phyloP scores from a whole-genome alignment of 2,888 invertebrate species.

The Subacronicta megacephala region DNA sequence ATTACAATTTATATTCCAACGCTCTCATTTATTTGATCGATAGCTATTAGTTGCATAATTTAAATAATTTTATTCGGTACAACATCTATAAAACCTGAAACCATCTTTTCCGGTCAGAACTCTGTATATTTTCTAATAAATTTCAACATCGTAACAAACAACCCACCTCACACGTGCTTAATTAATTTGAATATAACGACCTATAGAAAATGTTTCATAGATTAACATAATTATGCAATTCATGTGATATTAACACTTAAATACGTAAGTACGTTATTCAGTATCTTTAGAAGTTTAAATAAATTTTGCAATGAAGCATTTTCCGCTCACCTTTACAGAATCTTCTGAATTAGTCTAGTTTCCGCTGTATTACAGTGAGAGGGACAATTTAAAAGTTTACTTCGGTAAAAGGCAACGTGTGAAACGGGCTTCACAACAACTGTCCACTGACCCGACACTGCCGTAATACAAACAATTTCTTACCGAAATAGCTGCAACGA shows the following conservation, averaged over 20 bases:
- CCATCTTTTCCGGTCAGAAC: constrained; percentile 26
- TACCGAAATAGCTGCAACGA: constrained; percentile 84
- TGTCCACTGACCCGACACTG: constrained; percentile 61
- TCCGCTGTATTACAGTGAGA: constrained; percentile 6
- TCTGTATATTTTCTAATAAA: constrained; percentile 11
- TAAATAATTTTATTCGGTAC: constrained; percentile 36
- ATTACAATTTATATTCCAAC: constrained; percentile 24
- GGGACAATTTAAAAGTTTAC: constrained; percentile 21
- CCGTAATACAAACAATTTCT: constrained; percentile 85
- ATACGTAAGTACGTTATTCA: no score
- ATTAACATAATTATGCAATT: no score
- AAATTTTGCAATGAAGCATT: no score
- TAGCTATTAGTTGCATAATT: constrained; percentile 29
- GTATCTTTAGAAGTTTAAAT: no score
- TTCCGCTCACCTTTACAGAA: no score
- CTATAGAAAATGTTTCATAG: no score
- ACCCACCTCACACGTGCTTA: constrained; percentile 37
- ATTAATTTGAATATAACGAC: no score
- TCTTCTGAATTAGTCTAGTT: constrained; percentile 5
- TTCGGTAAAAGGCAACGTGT: constrained; percentile 19
- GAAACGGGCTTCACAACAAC: constrained; percentile 42
- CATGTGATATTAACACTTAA: no score
- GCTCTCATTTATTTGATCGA: constrained; percentile 48
- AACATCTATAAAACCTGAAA: constrained; percentile 14
- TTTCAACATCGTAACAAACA: constrained; percentile 39